phyloP scores from a whole-genome alignment of 2,888 invertebrate genomes.

The Petrolisthes cinctipes region DNA sequence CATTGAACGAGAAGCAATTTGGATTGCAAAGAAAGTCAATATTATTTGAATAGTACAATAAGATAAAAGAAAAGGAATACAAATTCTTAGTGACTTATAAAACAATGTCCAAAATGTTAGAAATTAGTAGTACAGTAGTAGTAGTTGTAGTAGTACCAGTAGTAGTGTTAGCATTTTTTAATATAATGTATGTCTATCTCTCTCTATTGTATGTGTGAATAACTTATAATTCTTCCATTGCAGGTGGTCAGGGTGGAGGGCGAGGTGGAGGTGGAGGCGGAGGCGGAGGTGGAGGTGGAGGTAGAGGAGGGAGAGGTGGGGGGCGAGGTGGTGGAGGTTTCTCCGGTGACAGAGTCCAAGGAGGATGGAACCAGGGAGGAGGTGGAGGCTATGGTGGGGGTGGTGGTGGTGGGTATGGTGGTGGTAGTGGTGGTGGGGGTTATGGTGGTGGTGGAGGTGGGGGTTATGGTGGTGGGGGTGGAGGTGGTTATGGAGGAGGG shows the following conservation, averaged over 20 bases:
- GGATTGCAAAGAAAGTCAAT: background rate
- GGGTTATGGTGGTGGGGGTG: constrained; percentile 6
- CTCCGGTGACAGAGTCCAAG: constrained; percentile 1
- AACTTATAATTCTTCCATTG: constrained; percentile 29
- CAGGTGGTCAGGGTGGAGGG: constrained; percentile 54
- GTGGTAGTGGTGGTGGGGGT: background rate
- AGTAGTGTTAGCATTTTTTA: background rate
- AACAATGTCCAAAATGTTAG: background rate
- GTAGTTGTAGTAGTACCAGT: constrained; percentile 10
- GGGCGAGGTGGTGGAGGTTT: constrained; percentile 4
- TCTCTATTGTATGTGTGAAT: constrained; percentile 12
- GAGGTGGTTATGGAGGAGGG: constrained; percentile 32
- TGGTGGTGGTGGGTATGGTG: constrained; percentile 16
- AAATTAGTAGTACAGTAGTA: background rate
- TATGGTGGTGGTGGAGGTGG: constrained; percentile 14
- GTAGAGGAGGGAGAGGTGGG: constrained; percentile 27
- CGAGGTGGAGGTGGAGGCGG: constrained; percentile 42
- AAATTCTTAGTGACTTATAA: too few species aligned
- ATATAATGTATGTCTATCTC: background rate
- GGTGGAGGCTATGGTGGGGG: constrained; percentile 26
- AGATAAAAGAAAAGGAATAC: background rate
- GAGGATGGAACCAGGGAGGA: background rate
- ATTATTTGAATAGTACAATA: background rate
- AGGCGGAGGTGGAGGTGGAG: constrained; percentile 3
- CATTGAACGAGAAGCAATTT: too few species aligned